Conservation (phyloP, 2,797 vertebrate genomes). For the Micromesistius poutassou region DNA sequence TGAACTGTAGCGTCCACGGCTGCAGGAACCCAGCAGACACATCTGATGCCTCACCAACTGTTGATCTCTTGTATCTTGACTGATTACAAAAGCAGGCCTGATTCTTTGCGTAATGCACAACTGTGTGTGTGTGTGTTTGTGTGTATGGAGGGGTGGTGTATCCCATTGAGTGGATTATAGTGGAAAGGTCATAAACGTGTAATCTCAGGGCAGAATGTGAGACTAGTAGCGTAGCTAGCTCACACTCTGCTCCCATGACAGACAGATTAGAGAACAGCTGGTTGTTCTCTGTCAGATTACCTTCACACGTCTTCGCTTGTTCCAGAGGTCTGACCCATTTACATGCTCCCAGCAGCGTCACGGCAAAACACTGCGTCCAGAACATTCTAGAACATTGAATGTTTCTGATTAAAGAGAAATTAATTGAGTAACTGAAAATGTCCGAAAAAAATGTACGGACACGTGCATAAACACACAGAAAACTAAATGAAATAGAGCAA, state of each 20-base stretch:
- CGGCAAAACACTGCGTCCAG: background rate
- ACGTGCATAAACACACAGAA: constrained; percentile 62
- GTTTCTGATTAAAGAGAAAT: background rate
- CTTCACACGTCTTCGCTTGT: constrained; percentile 41
- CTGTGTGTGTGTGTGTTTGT: constrained; percentile 6
- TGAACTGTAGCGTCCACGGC: background rate
- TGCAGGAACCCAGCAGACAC: too few relatives aligned
- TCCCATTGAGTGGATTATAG: constrained; percentile 70
- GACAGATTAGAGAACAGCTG: constrained; percentile 53
- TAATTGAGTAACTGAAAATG: constrained; percentile 51
- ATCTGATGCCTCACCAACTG: constrained; percentile 50
- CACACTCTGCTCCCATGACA: constrained; percentile 38
- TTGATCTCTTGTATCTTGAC: constrained; percentile 51
- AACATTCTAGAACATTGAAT: background rate
- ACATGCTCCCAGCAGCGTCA: background rate
- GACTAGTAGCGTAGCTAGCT: constrained; percentile 34
- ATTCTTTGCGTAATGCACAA: constrained; percentile 46
- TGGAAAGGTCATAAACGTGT: constrained; percentile 60
- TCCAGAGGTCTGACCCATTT: background rate
- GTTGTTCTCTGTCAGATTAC: constrained; percentile 48
- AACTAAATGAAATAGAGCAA: constrained; percentile 27
- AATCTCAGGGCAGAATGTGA: constrained; percentile 64
- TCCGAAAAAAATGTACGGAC: constrained; percentile 68
- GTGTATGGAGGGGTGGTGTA: constrained; percentile 15
- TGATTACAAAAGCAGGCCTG: constrained; percentile 49